phyloP scores from a whole-genome alignment of 2,888 invertebrate species.

The Odontocolon sp. region DNA sequence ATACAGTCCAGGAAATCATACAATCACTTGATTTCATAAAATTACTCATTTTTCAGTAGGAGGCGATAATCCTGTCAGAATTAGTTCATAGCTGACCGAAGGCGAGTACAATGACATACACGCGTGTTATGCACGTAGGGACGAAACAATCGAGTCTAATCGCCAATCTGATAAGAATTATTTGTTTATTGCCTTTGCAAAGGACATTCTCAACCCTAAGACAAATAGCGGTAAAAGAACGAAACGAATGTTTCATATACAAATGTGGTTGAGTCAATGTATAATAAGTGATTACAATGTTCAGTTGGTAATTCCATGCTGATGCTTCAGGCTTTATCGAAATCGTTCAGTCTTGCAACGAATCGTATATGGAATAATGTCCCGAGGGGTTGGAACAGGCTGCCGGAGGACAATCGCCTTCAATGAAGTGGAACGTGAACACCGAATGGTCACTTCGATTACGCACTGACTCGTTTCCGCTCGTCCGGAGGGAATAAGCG shows the following conservation, averaged over 20 bases:
- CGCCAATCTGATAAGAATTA: neutral
- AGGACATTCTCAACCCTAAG: neutral
- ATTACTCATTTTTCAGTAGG: neutral
- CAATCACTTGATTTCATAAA: neutral
- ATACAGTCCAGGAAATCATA: no score
- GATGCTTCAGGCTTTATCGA: neutral
- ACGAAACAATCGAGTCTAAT: neutral
- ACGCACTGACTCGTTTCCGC: conserved; percentile 42
- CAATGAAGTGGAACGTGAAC: conserved; percentile 29
- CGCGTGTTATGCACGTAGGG: no score
- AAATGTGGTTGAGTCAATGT: neutral
- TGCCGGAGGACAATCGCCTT: conserved; percentile 25
- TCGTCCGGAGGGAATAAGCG: conserved; percentile 20
- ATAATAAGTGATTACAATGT: neutral
- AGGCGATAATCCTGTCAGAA: neutral
- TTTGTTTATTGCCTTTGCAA: neutral
- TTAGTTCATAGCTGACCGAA: neutral
- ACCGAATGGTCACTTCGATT: conserved; percentile 29
- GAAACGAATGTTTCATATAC: no score
- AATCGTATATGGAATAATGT: neutral
- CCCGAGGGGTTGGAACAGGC: neutral
- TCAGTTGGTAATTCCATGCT: neutral
- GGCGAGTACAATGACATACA: no score
- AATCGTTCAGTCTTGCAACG: neutral
- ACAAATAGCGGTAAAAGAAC: no score